Percentiles rank a stretch among this genome's conserved stretches.
Conservation (phyloP, 2,797 vertebrate genomes). For the Antrozous pallidus region DNA sequence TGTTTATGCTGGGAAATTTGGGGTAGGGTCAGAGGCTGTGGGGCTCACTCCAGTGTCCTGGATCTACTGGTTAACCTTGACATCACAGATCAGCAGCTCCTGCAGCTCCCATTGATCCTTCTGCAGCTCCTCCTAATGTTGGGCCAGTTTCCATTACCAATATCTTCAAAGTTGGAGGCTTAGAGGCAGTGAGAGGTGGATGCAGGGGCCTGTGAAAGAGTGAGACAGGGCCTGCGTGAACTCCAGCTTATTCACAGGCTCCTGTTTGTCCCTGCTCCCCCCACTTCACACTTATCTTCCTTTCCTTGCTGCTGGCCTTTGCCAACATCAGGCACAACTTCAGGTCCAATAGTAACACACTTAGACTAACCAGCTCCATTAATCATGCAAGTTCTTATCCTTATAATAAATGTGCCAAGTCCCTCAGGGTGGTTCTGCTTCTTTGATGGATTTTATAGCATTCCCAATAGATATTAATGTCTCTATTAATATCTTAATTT, state of each 20-base stretch:
- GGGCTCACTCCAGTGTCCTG: neutral
- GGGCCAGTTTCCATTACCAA: neutral
- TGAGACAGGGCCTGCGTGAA: neutral
- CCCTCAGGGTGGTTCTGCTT: neutral
- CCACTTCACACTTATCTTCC: neutral
- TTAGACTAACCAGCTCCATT: neutral
- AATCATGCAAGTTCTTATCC: neutral
- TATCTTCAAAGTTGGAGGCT: neutral
- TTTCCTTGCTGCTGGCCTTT: neutral
- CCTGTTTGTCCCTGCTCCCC: neutral
- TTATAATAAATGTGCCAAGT: no score
- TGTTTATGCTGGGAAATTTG: neutral
- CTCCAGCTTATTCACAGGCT: neutral
- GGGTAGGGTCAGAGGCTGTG: neutral
- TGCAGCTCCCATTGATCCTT: neutral
- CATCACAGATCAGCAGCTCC: neutral
- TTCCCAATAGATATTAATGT: neutral
- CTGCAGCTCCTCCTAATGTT: neutral
- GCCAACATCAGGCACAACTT: neutral
- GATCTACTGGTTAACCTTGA: neutral
- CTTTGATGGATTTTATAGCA: neutral
- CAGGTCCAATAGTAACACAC: neutral
- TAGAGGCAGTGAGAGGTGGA: neutral
- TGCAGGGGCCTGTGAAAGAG: neutral
- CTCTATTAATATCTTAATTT: neutral